Evolutionary conservation across 2,888 invertebrate species (phyloP).

Genomic region (Caenorhabditis sinica): DNA sequence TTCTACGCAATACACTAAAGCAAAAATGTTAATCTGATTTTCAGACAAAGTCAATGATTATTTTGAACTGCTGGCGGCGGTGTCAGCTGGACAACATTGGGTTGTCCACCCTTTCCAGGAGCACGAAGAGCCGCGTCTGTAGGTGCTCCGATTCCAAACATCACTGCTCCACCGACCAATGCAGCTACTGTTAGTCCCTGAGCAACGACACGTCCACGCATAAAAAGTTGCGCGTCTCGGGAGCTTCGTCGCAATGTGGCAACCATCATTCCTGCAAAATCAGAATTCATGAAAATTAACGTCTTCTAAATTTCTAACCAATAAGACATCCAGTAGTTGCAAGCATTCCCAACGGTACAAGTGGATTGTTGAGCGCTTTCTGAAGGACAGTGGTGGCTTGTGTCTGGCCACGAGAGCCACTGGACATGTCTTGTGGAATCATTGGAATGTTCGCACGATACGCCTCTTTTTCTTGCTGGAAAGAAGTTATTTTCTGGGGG

Average conservation of each 20-base stretch:
- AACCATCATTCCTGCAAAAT: conserved; percentile 73
- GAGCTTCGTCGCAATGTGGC: conserved; percentile 75
- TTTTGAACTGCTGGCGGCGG: conserved; percentile 32
- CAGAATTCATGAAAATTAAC: too few species aligned
- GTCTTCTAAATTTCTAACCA: conserved; percentile 65
- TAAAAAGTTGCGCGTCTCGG: conserved; percentile 76
- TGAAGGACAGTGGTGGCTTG: conserved; percentile 65
- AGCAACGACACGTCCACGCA: conserved; percentile 78
- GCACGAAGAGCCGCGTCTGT: conserved; percentile 59
- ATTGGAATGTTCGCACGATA: conserved; percentile 73
- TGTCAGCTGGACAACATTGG: conserved; percentile 47
- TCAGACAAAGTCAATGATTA: conserved; percentile 4
- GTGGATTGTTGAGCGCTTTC: conserved; percentile 76
- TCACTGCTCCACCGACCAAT: conserved; percentile 76
- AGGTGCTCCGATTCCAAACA: conserved; percentile 70
- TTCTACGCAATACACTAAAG: conserved; percentile 14
- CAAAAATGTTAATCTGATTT: conserved; percentile 2
- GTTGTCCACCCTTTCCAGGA: conserved; percentile 42
- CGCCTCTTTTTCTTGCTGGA: conserved; percentile 68
- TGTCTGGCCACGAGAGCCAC: conserved; percentile 58
- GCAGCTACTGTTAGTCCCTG: conserved; percentile 78
- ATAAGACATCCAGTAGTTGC: conserved; percentile 78
- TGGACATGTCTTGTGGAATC: conserved; percentile 76
- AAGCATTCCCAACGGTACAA: conserved; percentile 79
- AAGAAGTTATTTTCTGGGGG: not conserved